phyloP scores from a whole-genome alignment of 2,113 vertebrate species.

The Vicugna pacos region DNA sequence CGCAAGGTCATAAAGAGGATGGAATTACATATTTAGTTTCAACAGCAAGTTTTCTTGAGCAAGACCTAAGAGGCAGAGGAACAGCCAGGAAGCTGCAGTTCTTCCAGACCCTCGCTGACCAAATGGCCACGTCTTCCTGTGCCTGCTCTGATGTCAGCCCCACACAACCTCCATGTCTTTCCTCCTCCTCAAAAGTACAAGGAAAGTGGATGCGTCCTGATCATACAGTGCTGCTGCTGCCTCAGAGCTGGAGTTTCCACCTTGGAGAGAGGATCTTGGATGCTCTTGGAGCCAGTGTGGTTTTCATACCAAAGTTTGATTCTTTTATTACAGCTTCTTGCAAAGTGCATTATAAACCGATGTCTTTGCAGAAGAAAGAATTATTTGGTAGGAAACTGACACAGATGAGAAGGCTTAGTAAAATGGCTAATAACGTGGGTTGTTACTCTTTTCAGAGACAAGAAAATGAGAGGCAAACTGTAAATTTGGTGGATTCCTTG shows the following conservation, averaged over 20 bases:
- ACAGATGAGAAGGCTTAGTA: slow-evolving; percentile 69
- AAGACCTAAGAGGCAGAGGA: neutral
- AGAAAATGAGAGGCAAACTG: neutral
- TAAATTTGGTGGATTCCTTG: slow-evolving; percentile 68
- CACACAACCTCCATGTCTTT: neutral
- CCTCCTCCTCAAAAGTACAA: neutral
- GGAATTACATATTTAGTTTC: neutral
- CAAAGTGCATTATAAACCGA: slow-evolving; percentile 58
- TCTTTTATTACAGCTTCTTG: slow-evolving; percentile 33
- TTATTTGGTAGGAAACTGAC: slow-evolving; percentile 64
- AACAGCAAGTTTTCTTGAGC: neutral
- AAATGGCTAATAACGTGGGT: slow-evolving; percentile 57
- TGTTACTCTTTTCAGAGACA: slow-evolving; percentile 4
- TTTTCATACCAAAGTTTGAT: neutral
- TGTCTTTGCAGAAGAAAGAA: slow-evolving; percentile 72
- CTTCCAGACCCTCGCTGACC: too few species aligned
- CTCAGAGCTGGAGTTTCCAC: neutral
- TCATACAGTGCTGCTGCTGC: too few species aligned
- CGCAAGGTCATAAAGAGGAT: slow-evolving; percentile 14
- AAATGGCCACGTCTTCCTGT: neutral
- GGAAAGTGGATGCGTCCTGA: neutral
- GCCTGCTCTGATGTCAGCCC: neutral
- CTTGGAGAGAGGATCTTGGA: neutral
- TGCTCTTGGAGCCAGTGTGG: neutral
- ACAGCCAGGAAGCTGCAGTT: neutral